phyloP scores from a whole-genome alignment of 2,797 vertebrate species.

The Onychomys leucogaster region DNA sequence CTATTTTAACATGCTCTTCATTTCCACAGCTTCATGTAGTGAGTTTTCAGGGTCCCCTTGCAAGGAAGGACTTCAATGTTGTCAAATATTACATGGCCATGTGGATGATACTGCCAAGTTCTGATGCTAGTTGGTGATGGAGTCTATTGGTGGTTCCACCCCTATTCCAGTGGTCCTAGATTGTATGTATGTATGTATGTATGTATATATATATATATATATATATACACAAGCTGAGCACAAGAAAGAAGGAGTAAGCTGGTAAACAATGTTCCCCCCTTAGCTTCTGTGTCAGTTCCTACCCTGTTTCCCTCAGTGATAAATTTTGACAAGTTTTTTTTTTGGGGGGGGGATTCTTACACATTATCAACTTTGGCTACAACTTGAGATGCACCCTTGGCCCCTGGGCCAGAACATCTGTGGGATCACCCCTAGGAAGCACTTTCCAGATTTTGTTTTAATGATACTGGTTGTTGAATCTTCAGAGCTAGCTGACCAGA shows the following conservation, averaged over 20 bases:
- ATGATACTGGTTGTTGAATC: neutral
- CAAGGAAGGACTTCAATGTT: neutral
- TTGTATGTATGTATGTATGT: no score
- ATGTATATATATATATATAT: no score
- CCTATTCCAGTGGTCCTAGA: neutral
- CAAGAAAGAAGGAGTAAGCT: neutral
- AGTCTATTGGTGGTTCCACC: neutral
- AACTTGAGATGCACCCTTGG: neutral
- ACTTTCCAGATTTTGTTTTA: neutral
- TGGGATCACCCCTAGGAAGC: neutral
- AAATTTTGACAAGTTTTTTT: neutral
- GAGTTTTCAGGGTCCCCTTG: neutral
- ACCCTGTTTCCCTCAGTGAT: neutral
- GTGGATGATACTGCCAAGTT: neutral
- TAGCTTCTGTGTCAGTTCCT: neutral
- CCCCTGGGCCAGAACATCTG: neutral
- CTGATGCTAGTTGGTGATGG: neutral
- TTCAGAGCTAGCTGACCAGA: neutral
- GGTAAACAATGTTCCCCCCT: neutral
- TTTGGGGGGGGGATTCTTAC: neutral
- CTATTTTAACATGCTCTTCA: neutral
- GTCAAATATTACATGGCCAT: neutral
- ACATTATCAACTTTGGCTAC: neutral
- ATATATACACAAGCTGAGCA: no score
- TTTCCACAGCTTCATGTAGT: neutral